A percentile compares a stretch with the other conserved stretches of the same genome.
These are phyloP conservation scores for Epizoanthus ramosus DNA, from an alignment of 92 coral and sea anemone genomes.

Conservation along the genomic window DNA sequence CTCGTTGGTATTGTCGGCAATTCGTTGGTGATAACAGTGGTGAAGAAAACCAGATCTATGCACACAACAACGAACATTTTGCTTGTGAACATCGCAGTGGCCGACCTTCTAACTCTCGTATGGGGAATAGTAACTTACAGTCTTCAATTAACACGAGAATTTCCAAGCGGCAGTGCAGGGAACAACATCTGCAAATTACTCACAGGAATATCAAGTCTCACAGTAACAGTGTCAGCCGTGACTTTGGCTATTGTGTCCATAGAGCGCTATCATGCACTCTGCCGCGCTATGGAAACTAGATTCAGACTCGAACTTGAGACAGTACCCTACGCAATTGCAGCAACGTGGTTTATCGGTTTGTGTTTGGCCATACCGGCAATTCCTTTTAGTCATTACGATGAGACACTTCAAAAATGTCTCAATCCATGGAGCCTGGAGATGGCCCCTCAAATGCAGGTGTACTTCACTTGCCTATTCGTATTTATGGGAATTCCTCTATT, in stretches of 20 bases:
- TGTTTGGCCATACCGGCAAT: constrained; percentile 1
- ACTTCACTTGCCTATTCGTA: neutral
- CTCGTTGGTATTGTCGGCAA: neutral
- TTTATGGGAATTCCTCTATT: neutral
- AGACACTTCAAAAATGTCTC: neutral
- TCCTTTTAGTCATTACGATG: neutral
- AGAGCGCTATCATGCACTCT: neutral
- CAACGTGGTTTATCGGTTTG: neutral
- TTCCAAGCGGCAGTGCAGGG: neutral
- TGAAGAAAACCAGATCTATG: constrained; percentile 2
- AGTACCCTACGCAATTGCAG: neutral
- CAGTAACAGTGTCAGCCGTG: neutral
- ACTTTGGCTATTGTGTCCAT: neutral
- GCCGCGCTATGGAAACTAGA: neutral
- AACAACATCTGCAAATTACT: neutral
- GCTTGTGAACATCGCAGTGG: neutral
- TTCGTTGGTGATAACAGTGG: neutral
- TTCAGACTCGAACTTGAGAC: neutral
- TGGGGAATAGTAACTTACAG: neutral
- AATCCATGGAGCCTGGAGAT: constrained; percentile 3
- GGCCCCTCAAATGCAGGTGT: neutral
- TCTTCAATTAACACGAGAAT: neutral
- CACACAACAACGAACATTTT: constrained; percentile 1
- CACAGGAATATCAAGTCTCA: neutral
- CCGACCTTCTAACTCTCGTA: neutral